Base-by-base conservation (phyloP, 2,113 vertebrate genomes). In the Vulpes ferrilata region DNA sequence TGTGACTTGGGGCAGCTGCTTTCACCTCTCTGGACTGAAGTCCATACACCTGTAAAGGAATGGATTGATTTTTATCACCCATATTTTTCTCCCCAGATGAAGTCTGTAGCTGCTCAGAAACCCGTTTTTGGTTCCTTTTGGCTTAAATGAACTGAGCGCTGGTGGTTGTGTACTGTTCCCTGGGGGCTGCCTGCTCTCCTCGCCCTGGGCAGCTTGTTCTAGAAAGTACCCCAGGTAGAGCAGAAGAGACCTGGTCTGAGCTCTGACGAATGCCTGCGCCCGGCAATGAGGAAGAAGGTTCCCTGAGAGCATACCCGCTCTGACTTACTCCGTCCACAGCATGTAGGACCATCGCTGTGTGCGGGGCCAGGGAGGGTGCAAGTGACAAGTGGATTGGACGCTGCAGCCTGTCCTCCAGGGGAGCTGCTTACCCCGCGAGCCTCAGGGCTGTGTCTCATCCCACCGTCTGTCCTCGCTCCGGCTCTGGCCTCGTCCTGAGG, bases 381-480 rank as follows among this genome's bases (percentile, higher is more conserved):
- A 53, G 86, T 53, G n/a, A 22, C 7, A 4, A 22, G n/a, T 51
- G 38, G 23, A 7, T 3, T 71, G 65, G 64, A 23, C 17, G 19
- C 7, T 38, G n/a, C 48, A 16, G 2, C 11, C 38, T 7, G 38
- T 32, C 25, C 22, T 79, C 23, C 9, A 8, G 64, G 60, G 53
- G 30, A 35, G 60, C 74, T 57, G 62, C 90, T 57, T 43, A 43
- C 53, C 32, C 23, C 10, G 22, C 0, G 3, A 20, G 59, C 25
- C n/a, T 10, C 23, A 55, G 17, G 12, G 76, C 55, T 59, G 30
- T 20, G 16, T 32, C 16, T 20, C 64, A 32, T 38, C 64, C 27
- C 11, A 9, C 23, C 0, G 0, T 17, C 35, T 13, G 4, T 53
- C 53, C n/a, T 69, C n/a, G 23, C 55, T 38, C 3, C 0, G 20